Conservation (phyloP, 2,888 invertebrate genomes). For the Eremobia ochroleuca region DNA sequence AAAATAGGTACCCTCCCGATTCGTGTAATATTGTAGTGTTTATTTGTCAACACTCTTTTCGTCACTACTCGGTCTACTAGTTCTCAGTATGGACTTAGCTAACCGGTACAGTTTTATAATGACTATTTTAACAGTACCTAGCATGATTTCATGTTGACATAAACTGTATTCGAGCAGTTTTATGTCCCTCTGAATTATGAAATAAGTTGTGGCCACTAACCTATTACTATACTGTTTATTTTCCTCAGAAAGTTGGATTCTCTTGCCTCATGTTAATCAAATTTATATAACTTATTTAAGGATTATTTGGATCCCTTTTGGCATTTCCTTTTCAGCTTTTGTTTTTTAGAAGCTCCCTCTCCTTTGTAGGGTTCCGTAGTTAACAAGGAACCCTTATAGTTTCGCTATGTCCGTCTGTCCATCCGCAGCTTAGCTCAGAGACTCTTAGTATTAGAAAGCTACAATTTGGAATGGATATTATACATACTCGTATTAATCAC, state of each 20-base stretch:
- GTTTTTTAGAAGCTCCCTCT: background rate
- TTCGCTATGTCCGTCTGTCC: too few species aligned
- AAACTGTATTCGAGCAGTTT: constrained; percentile 12
- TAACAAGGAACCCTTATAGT: too few species aligned
- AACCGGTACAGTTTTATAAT: constrained; percentile 18
- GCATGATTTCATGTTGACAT: background rate
- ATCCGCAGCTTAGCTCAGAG: too few species aligned
- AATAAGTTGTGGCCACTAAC: background rate
- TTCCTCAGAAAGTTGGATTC: background rate
- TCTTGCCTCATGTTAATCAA: background rate
- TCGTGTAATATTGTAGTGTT: background rate
- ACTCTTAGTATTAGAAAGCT: too few species aligned
- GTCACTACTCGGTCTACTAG: background rate
- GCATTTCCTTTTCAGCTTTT: background rate
- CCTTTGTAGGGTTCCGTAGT: too few species aligned
- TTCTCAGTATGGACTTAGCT: constrained; percentile 1
- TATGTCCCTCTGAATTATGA: constrained; percentile 5
- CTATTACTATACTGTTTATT: background rate
- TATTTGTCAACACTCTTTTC: background rate
- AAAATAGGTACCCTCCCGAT: background rate
- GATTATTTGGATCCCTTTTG: background rate
- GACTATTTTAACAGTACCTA: constrained; percentile 19
- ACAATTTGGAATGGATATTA: too few species aligned
- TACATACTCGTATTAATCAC: too few species aligned
- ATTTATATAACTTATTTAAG: background rate